These are phyloP conservation scores for Atta cephalotes DNA, from an alignment of 1,140 invertebrate species.

Conservation along the genomic window DNA sequence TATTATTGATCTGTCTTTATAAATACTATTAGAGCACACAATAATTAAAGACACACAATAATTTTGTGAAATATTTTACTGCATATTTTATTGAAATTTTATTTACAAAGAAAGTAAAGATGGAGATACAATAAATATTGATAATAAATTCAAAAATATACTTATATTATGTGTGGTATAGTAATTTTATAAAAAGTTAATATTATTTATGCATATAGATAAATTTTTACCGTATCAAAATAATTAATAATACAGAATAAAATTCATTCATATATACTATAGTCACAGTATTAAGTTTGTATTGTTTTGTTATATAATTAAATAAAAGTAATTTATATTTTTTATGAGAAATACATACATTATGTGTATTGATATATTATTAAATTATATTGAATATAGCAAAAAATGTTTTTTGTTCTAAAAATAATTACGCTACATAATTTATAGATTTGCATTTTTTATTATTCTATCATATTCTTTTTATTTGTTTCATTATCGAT, in stretches of 20 bases:
- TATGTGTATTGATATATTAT: neutral
- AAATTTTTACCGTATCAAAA: neutral
- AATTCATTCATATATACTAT: neutral
- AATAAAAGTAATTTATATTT: neutral
- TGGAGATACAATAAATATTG: neutral
- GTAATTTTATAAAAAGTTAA: neutral
- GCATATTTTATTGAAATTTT: neutral
- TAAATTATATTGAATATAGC: neutral
- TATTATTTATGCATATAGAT: neutral
- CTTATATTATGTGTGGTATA: neutral
- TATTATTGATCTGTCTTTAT: too few relatives aligned
- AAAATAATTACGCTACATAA: neutral
- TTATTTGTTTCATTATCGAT: neutral
- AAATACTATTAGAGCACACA: too few relatives aligned
- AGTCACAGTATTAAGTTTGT: neutral
- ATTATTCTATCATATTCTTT: too few relatives aligned
- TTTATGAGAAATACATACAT: neutral
- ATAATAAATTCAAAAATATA: neutral
- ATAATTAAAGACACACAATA: too few relatives aligned
- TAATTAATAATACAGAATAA: neutral
- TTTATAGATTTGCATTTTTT: conserved; percentile 1
- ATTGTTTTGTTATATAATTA: neutral
- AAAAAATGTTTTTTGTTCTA: neutral
- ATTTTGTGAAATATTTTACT: conserved; percentile 3
- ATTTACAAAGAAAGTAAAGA: neutral